phyloP scores from a whole-genome alignment of 2,888 invertebrate species.

The Drosophila putrida region DNA sequence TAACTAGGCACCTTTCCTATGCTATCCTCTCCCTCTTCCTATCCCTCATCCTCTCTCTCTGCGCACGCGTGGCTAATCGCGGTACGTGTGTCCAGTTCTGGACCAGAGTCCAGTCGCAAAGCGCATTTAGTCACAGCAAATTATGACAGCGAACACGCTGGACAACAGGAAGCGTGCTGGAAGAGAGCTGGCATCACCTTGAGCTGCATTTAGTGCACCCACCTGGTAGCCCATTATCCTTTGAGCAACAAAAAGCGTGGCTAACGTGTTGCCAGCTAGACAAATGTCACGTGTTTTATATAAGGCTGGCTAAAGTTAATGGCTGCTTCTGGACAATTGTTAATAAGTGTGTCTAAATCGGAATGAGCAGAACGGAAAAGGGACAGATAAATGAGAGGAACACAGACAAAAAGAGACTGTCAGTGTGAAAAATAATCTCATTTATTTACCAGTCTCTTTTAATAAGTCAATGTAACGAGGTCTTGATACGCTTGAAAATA shows the following conservation, averaged over 20 bases:
- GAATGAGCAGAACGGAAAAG: conserved; percentile 13
- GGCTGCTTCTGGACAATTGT: conserved; percentile 37
- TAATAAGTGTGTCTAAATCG: conserved; percentile 58
- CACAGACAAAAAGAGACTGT: too few species aligned
- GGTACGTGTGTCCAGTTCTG: conserved; percentile 68
- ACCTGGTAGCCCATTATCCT: conserved; percentile 77
- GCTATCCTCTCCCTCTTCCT: not conserved
- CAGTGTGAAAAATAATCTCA: conserved; percentile 1
- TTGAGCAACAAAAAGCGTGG: conserved; percentile 65
- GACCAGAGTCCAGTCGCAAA: conserved; percentile 38
- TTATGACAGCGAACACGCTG: conserved; percentile 46
- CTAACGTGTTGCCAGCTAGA: conserved; percentile 62
- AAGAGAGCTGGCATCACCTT: conserved; percentile 42
- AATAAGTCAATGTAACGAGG: not conserved
- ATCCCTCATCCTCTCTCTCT: conserved; percentile 1
- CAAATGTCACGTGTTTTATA: conserved; percentile 65
- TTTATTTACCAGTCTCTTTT: not conserved
- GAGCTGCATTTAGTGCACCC: conserved; percentile 65
- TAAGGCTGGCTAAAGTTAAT: conserved; percentile 37
- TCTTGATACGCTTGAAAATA: too few species aligned
- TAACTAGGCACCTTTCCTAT: conserved; percentile 57
- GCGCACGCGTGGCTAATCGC: conserved; percentile 74
- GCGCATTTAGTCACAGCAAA: conserved; percentile 74
- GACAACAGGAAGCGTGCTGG: conserved; percentile 10
- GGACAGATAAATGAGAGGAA: not conserved